phyloP scores from a whole-genome alignment of 30 jellyfish, hydroid and myxozoan genomes.

The Rhopilema esculentum region DNA sequence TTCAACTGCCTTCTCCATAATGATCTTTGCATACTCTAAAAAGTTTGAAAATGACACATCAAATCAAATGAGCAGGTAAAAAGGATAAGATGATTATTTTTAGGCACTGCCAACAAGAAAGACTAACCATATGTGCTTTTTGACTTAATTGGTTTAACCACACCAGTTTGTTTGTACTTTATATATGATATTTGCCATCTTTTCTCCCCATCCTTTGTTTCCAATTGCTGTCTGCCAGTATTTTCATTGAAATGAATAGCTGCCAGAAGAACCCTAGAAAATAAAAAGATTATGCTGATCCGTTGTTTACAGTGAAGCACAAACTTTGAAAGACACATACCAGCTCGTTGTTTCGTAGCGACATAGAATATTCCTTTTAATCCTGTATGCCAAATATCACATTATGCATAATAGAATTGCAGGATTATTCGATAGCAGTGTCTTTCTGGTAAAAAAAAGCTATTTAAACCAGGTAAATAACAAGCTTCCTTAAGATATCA shows the following conservation, averaged over 20 bases:
- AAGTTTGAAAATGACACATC: too few species aligned
- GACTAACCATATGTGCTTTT: too few species aligned
- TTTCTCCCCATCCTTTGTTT: too few species aligned
- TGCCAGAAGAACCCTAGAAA: constrained; percentile 19
- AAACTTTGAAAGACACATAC: neutral
- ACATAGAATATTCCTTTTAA: neutral
- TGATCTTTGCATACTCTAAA: too few species aligned
- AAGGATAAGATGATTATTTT: too few species aligned
- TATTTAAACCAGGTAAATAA: neutral
- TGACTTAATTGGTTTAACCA: too few species aligned
- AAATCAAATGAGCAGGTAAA: too few species aligned
- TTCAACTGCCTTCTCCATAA: too few species aligned
- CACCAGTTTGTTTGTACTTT: too few species aligned
- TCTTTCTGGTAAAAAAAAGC: neutral
- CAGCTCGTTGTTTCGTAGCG: neutral
- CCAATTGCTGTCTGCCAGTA: too few species aligned
- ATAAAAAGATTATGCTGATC: neutral
- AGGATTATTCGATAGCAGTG: neutral
- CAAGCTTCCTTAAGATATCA: neutral
- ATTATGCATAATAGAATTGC: neutral
- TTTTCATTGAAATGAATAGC: constrained; percentile 15
- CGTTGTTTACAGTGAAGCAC: neutral
- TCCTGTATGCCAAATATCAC: neutral
- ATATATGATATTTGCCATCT: too few species aligned
- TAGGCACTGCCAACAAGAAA: too few species aligned